Evolutionary conservation across 2,888 invertebrate genomes (phyloP).

Genomic region (Rhagonycha fulva): DNA sequence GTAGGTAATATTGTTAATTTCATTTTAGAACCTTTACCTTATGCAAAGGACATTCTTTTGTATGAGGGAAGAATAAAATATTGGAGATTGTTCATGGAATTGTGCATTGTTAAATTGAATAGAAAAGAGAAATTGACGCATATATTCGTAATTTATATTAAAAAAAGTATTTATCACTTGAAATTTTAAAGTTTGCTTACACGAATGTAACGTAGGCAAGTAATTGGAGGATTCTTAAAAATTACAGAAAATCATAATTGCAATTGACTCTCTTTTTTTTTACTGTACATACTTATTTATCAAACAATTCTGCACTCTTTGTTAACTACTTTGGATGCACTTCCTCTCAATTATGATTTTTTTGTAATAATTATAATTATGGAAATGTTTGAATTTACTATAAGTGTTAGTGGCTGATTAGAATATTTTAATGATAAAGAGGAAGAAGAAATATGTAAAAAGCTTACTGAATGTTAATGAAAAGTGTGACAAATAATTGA

Average conservation of each 20-base stretch:
- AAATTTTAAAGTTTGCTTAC: constrained; percentile 23
- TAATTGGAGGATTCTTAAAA: constrained; percentile 6
- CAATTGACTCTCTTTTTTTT: neutral
- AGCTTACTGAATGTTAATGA: constrained; percentile 47
- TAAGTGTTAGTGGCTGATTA: constrained; percentile 54
- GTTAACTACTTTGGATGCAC: constrained; percentile 4
- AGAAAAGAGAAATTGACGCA: constrained; percentile 9
- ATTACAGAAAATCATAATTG: constrained; percentile 19
- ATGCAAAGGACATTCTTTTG: neutral
- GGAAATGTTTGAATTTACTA: constrained; percentile 45
- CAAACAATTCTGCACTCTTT: neutral
- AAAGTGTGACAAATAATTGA: constrained; percentile 40
- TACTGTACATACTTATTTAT: constrained; percentile 8
- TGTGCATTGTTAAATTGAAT: constrained; percentile 23
- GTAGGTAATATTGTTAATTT: constrained; percentile 43
- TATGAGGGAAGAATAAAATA: constrained; percentile 6
- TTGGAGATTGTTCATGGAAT: constrained; percentile 29
- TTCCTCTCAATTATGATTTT: constrained; percentile 22
- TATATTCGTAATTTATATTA: constrained; percentile 3
- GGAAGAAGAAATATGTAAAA: constrained; percentile 40
- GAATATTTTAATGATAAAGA: constrained; percentile 48
- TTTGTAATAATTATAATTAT: constrained; percentile 27
- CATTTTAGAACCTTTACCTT: neutral
- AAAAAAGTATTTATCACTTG: constrained; percentile 13
- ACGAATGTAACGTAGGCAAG: constrained; percentile 25